Evolutionary conservation across 37 sponge, comb jelly and placozoan genomes (phyloP), one percentile per base, ranked within the genome.

Genomic region (Theonella swinhoei): DNA sequence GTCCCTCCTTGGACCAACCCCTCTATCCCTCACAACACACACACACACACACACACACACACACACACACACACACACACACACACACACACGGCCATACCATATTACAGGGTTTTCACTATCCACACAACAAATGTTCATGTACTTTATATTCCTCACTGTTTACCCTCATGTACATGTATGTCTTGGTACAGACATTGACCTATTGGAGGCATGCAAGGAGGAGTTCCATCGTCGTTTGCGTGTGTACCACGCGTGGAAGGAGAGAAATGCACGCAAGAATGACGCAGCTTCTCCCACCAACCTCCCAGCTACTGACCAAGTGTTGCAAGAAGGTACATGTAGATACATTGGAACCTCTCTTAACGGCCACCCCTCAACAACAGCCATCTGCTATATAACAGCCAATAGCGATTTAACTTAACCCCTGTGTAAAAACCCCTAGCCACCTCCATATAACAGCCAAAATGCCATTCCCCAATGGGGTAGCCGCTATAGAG

Each of bases 181-280:
- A 47, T 14, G 7, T 14, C 54, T 17, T 47, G 7, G 7, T 7
- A 14, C 70, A 97, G 98, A 97, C 63, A 65, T 98, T 83, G 96
- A 96, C 9, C 80, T 98, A 39, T 62, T 98, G 63, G 91, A 96
- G 32, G 91, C 93, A 4, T 96, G 97, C 67, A 87, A 93, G 8
- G 99, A 96, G 17, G 99, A 98, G 81, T 92, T 96, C 72, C 99
- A 96, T 70, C 78, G 99, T 37, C 81, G 99, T 25, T 74, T 98
- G 22, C 80, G 88, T 28, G 99, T 94, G 22, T 98, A 98, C 75
- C 95, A 98, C 40, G 95, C 91, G 5, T 98, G 99, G 99, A 96
- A 96, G 83, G 63, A 64, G 78, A 90, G 76, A 77, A 96, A 98
- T 89, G 91, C 82, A 64, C 67, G 47, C n/a, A n/a, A 42, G 37